Base-by-base conservation (phyloP, 2,113 vertebrate species). In the Vimba vimba region DNA sequence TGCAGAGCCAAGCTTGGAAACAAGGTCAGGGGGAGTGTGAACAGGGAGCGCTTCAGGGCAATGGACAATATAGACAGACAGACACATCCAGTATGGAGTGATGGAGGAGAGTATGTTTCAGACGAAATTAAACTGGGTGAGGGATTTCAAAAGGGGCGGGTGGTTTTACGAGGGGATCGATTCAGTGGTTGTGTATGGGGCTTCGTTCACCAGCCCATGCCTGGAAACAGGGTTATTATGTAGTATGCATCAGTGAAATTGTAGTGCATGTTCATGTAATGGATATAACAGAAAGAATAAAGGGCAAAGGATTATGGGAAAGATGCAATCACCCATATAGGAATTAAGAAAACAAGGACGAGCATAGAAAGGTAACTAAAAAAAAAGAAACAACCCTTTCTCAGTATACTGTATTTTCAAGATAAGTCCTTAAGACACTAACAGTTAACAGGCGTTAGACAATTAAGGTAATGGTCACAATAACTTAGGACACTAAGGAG, bases 1-100 rank as follows among this genome's bases (percentile, higher is more conserved):
- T 82, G 80, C 64, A 52, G 45, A 82, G 27, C 13, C 45, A 12
- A 83, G 50, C 30, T 57, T 73, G 47, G 27, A 73, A 52, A 83
- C 82, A 83, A 83, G 82, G 68, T 83, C 82, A 83, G 23, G 52
- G 15, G 13, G 33, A 57, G 30, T 55, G 43, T 83, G 82, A 73
- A 73, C 11, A n/a, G 66, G 45, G 23, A 83, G 30, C 1, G 50
- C 81, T 83, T 69, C 57, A 59, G 68, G 68, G 82, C 50, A 59
- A 83, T 6, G 59, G 66, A 27, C 50, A 15, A 39, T 57, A 25
- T 15, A 33, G 43, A 47, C 50, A 45, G 83, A 69, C 62, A 76
- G 52, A 78, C 2, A 43, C 5, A 78, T 30, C 3, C 33, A 33
- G 33, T 33, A 73, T 19, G 30, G 52, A 27, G 45, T 10, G n/a